Evolutionary conservation across 1,140 invertebrate genomes (phyloP).

Genomic region (Akabosia matsudoensis): DNA sequence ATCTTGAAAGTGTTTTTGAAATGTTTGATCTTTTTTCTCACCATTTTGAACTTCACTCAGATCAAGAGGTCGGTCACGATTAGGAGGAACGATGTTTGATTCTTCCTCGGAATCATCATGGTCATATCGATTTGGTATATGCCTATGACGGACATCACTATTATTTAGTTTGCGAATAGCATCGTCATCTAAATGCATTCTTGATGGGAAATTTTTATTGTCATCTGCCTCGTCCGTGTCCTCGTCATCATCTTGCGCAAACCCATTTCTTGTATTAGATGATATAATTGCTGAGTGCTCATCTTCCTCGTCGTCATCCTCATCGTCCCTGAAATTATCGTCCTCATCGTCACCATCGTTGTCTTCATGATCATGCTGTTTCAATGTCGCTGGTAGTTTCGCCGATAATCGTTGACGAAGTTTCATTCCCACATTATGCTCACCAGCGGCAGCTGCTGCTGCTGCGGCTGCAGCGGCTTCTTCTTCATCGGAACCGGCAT

Average conservation of each 20-base stretch:
- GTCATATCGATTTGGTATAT: neutral
- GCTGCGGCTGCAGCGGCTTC: slow-evolving; percentile 23
- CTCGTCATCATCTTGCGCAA: slow-evolving; percentile 34
- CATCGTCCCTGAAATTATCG: neutral
- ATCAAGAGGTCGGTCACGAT: slow-evolving; percentile 37
- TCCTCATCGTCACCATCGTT: neutral
- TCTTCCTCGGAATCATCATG: slow-evolving; percentile 33
- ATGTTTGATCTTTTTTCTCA: too few species aligned
- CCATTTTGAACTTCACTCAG: slow-evolving; percentile 46
- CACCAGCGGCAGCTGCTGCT: neutral
- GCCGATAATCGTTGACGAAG: slow-evolving; percentile 19
- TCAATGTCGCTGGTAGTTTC: neutral
- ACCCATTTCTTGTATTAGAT: slow-evolving; percentile 20
- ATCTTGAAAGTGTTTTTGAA: too few species aligned
- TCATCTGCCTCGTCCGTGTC: neutral
- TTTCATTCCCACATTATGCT: slow-evolving; percentile 4
- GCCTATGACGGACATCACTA: neutral
- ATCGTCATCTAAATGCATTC: neutral
- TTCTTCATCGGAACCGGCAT: slow-evolving; percentile 46
- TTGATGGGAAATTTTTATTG: neutral
- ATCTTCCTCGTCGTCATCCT: slow-evolving; percentile 24
- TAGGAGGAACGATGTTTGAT: neutral
- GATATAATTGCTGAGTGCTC: neutral
- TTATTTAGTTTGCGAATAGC: neutral
- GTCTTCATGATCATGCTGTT: slow-evolving; percentile 7